Conservation (phyloP, 2,113 vertebrate species). For the Psephotus haematonotus region DNA sequence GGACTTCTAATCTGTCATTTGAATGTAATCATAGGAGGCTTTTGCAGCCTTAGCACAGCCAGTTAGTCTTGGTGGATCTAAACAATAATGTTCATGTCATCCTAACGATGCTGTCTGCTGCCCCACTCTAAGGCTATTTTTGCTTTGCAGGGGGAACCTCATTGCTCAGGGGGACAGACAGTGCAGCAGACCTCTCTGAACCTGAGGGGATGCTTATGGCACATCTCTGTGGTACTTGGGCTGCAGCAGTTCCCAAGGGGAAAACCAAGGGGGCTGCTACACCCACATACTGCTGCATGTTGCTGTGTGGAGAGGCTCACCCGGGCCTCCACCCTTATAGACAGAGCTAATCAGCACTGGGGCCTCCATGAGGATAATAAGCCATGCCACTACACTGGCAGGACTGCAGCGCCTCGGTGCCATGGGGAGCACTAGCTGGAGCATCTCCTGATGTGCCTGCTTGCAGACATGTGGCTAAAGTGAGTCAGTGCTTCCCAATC, state of each 20-base stretch:
- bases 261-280: rapidly evolving
- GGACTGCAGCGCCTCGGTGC: neutral
- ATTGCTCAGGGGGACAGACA: rapidly evolving
- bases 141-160: neutral
- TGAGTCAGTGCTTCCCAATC: neutral
- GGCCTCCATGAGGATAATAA: neutral
- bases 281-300: rapidly evolving
- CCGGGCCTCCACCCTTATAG: neutral
- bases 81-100: neutral
- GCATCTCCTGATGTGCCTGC: neutral
- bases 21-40: neutral
- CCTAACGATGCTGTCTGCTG: neutral
- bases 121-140: neutral
- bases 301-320: neutral
- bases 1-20: neutral
- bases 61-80: neutral
- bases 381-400: rapidly evolving
- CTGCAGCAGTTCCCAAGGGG: neutral
- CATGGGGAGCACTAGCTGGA: rapidly evolving
- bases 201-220: neutral
- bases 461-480: rapidly evolving
- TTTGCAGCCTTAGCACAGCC: neutral
- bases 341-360: rapidly evolving
- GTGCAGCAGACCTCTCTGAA: rapidly evolving
- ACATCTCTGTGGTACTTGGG: rapidly evolving